Base-by-base conservation (phyloP, 2,888 invertebrate species). In the Drosophila robusta region DNA sequence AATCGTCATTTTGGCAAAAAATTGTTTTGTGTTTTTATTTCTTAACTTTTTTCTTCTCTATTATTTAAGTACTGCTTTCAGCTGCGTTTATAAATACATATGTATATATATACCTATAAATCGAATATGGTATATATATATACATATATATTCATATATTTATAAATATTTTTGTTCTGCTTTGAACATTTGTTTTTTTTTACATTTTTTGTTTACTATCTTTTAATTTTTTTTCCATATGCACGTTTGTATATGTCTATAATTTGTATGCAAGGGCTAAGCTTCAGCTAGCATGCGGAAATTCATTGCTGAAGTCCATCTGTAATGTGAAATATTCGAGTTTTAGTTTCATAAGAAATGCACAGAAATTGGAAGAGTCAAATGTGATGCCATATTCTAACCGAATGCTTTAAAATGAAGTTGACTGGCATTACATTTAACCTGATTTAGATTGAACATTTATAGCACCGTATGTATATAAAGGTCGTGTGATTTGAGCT, bases 181-280 rank as follows among this genome's bases (percentile, higher is more conserved):
- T 81, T 74, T 89, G 82, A 77, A 34, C 34, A 34, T 34, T 34
- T 12, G 34, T 63, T 80, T 82, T 75, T 79, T 77, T 77, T 68
- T 79, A 78, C 61, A 78, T 84, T 72, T 82, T 81, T 51, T 68
- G 49, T 72, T 81, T 81, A 50, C 71, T 74, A 61, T 87, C 79
- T 77, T 70, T 71, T 70, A 52, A 44, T 56, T 29, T 47, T 62
- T 66, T 62, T 46, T 57, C 46, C 54, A 62, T 64, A 70, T 64
- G 66, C 49, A 56, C 52, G 29, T 67, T 52, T 72, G 58, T 49
- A 58, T 67, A 62, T 79, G 67, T 69, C 49, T 70, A 52, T 51
- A 62, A 58, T 67, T 67, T 69, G 54, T 67, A 42, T 67, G 75
- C 67, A 71, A 62, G 49, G 44, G 55, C 34, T 66, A 66, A 52